These are phyloP conservation scores for Barypeithes pellucidus DNA, from an alignment of 2,888 invertebrate species.

Conservation along the genomic window DNA sequence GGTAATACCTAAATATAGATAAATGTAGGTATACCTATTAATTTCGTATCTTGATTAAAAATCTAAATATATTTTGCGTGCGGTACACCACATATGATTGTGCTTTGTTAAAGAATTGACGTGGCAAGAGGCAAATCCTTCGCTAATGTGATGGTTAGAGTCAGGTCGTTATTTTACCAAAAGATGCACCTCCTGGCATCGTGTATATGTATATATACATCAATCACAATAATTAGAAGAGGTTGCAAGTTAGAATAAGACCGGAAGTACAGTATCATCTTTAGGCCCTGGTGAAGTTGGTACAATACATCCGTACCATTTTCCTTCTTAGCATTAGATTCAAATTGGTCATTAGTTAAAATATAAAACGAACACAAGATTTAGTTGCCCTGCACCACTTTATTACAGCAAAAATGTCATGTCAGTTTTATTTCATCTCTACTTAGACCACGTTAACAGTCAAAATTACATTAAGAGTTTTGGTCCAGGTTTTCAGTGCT, in stretches of 20 bases:
- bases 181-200: conserved; percentile 59
- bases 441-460: conserved; percentile 12
- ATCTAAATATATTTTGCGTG: conserved; percentile 48
- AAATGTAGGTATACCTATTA: too few relatives aligned
- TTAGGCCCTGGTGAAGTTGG: conserved; percentile 63
- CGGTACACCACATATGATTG: conserved; percentile 60
- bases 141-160: conserved; percentile 63
- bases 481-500: conserved; percentile 11
- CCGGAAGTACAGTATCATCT: conserved; percentile 56
- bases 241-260: conserved; percentile 46
- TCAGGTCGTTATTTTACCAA: conserved; percentile 69
- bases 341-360: conserved; percentile 4
- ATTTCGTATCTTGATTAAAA: conserved; percentile 42
- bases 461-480: conserved; percentile 21
- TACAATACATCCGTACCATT: conserved; percentile 31
- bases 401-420: conserved; percentile 14
- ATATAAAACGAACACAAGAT: conserved; percentile 12
- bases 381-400: conserved; percentile 11
- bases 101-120: conserved; percentile 59
- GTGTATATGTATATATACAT: conserved; percentile 63
- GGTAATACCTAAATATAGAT: conserved; percentile 44
- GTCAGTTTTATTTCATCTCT: background rate
- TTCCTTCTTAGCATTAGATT: conserved; percentile 30
- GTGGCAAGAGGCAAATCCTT: conserved; percentile 53
- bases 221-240: conserved; percentile 64